These are phyloP conservation scores for Equus quagga DNA, from an alignment of 2,113 vertebrate genomes.

Conservation along the genomic window DNA sequence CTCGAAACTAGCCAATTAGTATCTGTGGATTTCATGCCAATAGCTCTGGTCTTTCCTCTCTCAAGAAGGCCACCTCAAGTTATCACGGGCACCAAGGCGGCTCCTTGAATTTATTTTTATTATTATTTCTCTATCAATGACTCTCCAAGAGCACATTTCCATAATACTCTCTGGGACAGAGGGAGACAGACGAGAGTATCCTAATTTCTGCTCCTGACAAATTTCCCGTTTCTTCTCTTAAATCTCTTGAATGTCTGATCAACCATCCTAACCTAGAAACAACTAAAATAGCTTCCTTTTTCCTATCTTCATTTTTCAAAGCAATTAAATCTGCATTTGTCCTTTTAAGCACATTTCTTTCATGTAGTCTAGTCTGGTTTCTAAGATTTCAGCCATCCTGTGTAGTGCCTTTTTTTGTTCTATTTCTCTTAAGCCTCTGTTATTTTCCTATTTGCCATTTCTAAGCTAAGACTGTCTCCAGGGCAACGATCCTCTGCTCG, in stretches of 20 bases:
- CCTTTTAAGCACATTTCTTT: constrained; percentile 64
- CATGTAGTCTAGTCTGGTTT: constrained; percentile 59
- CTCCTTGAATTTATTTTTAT: not conserved
- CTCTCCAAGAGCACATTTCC: not conserved
- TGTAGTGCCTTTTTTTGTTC: constrained; percentile 5
- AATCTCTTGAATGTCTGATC: not conserved
- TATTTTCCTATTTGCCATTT: constrained; percentile 79
- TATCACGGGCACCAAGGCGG: not conserved
- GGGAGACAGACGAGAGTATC: not conserved
- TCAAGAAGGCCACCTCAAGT: not conserved
- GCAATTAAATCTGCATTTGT: constrained; percentile 60
- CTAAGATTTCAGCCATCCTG: constrained; percentile 59
- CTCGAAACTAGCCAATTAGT: not conserved
- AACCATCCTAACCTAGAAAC: not conserved
- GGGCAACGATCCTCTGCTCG: constrained; percentile 71
- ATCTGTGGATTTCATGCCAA: not conserved
- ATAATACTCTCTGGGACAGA: not conserved
- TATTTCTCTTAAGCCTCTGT: constrained; percentile 64
- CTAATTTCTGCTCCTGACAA: not conserved
- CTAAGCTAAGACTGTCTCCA: constrained; percentile 77
- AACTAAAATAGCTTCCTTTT: not conserved
- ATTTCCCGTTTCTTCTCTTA: not conserved
- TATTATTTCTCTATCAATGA: not conserved
- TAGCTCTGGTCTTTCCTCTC: not conserved
- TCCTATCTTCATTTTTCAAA: constrained; percentile 49